phyloP scores from a whole-genome alignment of 2,113 vertebrate genomes.

The Malurus cyaneus region DNA sequence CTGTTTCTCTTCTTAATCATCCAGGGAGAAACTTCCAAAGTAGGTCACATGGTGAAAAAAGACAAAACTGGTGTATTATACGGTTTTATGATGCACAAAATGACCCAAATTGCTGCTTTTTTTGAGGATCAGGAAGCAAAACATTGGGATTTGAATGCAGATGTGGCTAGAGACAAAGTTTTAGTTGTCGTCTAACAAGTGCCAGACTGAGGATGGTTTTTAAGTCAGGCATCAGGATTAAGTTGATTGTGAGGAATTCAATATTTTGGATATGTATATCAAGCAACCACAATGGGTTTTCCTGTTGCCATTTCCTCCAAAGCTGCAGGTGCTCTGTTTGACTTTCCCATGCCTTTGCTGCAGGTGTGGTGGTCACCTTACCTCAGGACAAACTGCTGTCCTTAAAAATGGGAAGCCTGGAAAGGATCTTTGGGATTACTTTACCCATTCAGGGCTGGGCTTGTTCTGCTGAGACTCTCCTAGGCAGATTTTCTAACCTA shows the following conservation, averaged over 20 bases:
- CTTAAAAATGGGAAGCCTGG: background rate
- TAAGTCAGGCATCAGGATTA: background rate
- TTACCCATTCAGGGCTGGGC: background rate
- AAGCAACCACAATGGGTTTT: background rate
- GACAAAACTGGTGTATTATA: background rate
- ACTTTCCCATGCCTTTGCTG: background rate
- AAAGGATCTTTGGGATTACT: background rate
- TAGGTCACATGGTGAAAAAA: conserved; percentile 41
- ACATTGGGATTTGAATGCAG: background rate
- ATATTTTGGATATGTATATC: background rate
- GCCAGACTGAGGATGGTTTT: background rate
- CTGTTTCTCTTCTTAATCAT: conserved; percentile 46
- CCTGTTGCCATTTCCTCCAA: background rate
- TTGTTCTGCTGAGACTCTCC: background rate
- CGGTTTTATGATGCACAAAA: background rate
- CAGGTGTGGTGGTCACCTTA: background rate
- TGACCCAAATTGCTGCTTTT: background rate
- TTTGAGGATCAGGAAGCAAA: background rate
- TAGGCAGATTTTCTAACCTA: background rate
- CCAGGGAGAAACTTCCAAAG: conserved; percentile 33
- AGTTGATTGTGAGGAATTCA: background rate
- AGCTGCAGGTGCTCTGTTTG: background rate
- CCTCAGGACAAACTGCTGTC: background rate
- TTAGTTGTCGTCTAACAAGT: background rate
- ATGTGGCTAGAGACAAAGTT: background rate